Evolutionary conservation across 2,888 invertebrate species (phyloP).

Genomic region (Drosophila fulvimacula): DNA sequence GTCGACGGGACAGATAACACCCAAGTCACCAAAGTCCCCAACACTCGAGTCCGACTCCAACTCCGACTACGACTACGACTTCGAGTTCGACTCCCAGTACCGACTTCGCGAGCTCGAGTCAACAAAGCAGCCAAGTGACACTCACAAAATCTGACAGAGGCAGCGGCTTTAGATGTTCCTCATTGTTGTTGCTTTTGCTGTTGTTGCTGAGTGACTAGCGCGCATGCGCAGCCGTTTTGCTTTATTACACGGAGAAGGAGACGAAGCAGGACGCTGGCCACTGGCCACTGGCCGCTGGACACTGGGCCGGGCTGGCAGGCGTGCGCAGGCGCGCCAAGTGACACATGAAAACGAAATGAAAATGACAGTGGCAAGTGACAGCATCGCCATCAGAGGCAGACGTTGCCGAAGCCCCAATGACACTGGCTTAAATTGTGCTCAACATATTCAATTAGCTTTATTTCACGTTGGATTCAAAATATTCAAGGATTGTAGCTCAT

Average conservation of each 20-base stretch:
- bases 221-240: conserved; percentile 70
- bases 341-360: conserved; percentile 79
- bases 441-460: conserved; percentile 2
- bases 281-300: background rate
- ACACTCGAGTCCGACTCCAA: conserved; percentile 31
- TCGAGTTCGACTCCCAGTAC: background rate
- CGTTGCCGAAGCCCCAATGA: conserved; percentile 23
- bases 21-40: conserved; percentile 46
- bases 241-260: conserved; percentile 60
- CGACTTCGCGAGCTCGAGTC: conserved; percentile 24
- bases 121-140: conserved; percentile 75
- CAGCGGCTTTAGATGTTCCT: conserved; percentile 56
- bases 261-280: background rate
- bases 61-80: background rate
- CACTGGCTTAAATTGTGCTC: conserved; percentile 23
- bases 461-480: too few relatives aligned
- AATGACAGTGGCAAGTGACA: conserved; percentile 78
- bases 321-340: conserved; percentile 71
- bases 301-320: background rate
- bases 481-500: background rate
- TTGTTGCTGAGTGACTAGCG: conserved; percentile 64
- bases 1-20: conserved; percentile 74
- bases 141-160: conserved; percentile 79
- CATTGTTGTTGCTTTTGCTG: conserved; percentile 50
- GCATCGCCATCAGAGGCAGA: conserved; percentile 64